These are phyloP conservation scores for Theodoxus fluviatilis DNA, from an alignment of 2,888 invertebrate species.

Conservation along the genomic window DNA sequence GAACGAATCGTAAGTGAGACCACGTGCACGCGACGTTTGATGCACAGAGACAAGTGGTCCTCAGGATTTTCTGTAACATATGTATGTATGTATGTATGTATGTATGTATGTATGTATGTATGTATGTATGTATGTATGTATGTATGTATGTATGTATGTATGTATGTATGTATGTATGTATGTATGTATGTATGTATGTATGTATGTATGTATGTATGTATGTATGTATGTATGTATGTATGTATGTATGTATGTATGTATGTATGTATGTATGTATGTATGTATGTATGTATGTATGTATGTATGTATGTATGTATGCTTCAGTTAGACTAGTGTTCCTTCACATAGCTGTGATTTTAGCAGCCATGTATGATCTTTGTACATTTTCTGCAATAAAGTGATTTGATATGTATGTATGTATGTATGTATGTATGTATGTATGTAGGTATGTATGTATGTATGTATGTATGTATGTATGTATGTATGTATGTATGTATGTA, in stretches of 20 bases:
- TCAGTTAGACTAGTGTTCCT: no score
- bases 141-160: not conserved
- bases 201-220: not conserved
- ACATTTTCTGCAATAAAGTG: no score
- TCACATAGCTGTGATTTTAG: no score
- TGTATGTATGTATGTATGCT: not conserved
- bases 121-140: not conserved
- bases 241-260: not conserved
- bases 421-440: no score
- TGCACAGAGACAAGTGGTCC: no score
- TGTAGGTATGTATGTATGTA: no score
- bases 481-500: no score
- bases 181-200: not conserved
- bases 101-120: conserved; percentile 12
- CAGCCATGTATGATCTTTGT: no score
- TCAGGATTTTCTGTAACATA: not conserved
- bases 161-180: not conserved
- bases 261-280: not conserved
- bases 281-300: not conserved
- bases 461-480: no score
- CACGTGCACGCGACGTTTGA: no score
- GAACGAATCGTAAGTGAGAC: no score
- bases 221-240: not conserved
- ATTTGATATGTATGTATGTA: no score
- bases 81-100: conserved; percentile 6